Evolutionary conservation across 2,113 vertebrate genomes (phyloP), one percentile per base, ranked within the genome.

Genomic region (Seriola aureovittata): DNA sequence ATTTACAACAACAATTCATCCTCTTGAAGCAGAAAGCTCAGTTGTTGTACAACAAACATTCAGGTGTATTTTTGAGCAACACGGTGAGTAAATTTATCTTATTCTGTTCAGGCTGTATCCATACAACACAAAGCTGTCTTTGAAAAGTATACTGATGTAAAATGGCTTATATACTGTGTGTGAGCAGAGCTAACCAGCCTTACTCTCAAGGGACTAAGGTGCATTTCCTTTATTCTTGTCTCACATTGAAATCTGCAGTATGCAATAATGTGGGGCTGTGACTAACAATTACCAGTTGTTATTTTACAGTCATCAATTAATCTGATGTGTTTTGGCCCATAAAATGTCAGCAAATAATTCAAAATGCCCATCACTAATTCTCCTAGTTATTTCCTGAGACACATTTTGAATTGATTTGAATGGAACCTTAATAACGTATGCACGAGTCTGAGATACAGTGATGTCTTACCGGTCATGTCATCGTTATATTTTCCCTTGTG

Each of bases 1-100:
- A 73, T 77, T 67, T 66, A 36, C 63, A 46, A 64, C 57, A 67
- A 44, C 70, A 52, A 42, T 36, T 55, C 17, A 23, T 54, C 50
- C 16, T 60, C 34, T 21, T 66, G 19, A 19, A 65, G 7, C 13
- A n/a, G 3, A 68, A 34, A n/a, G 55, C 12, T 19, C 29, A 46
- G 62, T 16, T 34, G 10, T 5, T 13, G 23, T 25, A 40, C 13
- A 75, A 12, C 14, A 59, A 40, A 70, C 34, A 23, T 32, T 6
- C 23, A 25, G 17, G 4, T 13, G 3, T 50, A 42, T 50, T 79
- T 29, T 48, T 57, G 9, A 65, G 34, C 8, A 32, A 21, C 23
- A 25, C 13, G 25, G 17, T 59, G 38, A 59, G 40, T 60, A 38
- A 12, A 68, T 38, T 25, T 23, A 23, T 13, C 1, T 55, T 82